Percentiles rank a stretch among this genome's conserved stretches.
These are phyloP conservation scores for Hydropotes inermis DNA, from an alignment of 2,113 vertebrate genomes.

Conservation along the genomic window DNA sequence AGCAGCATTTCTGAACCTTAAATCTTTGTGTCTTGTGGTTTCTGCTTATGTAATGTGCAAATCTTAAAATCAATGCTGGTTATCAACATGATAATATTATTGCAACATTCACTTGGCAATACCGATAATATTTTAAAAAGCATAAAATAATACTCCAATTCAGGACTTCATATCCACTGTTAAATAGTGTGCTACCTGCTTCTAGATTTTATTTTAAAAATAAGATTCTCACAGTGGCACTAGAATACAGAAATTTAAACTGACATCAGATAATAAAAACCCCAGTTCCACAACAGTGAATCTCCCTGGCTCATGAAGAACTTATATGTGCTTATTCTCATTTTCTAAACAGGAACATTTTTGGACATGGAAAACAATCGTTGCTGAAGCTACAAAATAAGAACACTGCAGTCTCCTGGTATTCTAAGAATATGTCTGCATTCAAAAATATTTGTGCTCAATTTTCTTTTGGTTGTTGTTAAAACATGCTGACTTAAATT, in stretches of 20 bases:
- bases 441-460: conserved; percentile 20
- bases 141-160: conserved; percentile 24
- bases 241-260: conserved; percentile 26
- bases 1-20: not conserved
- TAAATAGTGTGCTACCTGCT: not conserved
- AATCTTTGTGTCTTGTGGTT: not conserved
- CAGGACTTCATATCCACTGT: conserved; percentile 21
- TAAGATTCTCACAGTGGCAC: not conserved
- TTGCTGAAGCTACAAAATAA: conserved; percentile 40
- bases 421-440: not conserved
- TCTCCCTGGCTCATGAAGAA: conserved; percentile 18
- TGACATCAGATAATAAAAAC: not conserved
- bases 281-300: not conserved
- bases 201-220: conserved; percentile 42
- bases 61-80: conserved; percentile 35
- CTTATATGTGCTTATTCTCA: not conserved
- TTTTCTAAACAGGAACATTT: conserved; percentile 22
- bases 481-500: not conserved
- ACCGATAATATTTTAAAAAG: conserved; percentile 19
- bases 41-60: conserved; percentile 11
- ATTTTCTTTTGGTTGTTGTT: conserved; percentile 23
- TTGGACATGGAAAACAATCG: not conserved
- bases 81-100: not conserved
- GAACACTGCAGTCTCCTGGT: not conserved
- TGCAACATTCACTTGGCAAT: conserved; percentile 45